Base-by-base conservation (phyloP, 2,888 invertebrate species). In the Ophion ventricosus region DNA sequence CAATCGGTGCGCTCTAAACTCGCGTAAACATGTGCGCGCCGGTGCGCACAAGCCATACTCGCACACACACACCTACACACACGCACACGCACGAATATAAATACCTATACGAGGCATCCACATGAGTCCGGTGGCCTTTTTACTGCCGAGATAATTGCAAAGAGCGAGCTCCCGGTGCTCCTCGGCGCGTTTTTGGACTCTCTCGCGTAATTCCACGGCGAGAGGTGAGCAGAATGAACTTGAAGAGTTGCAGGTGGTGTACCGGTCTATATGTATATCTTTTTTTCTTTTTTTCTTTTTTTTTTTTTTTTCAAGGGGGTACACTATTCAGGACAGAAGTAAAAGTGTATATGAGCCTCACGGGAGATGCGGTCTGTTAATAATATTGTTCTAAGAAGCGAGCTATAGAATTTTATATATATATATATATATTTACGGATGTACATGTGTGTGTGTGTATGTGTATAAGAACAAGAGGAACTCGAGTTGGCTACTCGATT, bases 401-500 rank as follows among this genome's bases (percentile, higher is more conserved):
- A 90, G 89, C 88, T 61, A 57, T 56, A 70, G 67, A 75, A 61
- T 74, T 74, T 61, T 49, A 64, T 56, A 54, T 2, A 11, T 25
- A 4, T 40, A n/a, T 17, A 59, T 14, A 25, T 23, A 20, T 20
- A 29, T 29, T 14, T 54, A 40, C 56, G 66, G 35, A 23, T 20
- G 54, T 57, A 74, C 70, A 49, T 73, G 49, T 49, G 84, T 35
- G 49, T 11, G 49, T 49, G 14, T 14, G 2, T 14, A 1, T 40
- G 26, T 35, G 66, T 57, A 66, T 54, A 59, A 59, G 87, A 87
- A 87, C 87, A 91, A 91, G 90, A 90, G 90, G 90, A 90, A 91
- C 90, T 92, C 92, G 91, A 76, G 90, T 90, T 89, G 88, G 88
- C 88, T 88, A 89, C 89, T 90, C 91, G 88, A 90, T 90, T 88